Base-by-base conservation (phyloP, 2,888 invertebrate genomes). In the Pycnomerus fuliginosus region DNA sequence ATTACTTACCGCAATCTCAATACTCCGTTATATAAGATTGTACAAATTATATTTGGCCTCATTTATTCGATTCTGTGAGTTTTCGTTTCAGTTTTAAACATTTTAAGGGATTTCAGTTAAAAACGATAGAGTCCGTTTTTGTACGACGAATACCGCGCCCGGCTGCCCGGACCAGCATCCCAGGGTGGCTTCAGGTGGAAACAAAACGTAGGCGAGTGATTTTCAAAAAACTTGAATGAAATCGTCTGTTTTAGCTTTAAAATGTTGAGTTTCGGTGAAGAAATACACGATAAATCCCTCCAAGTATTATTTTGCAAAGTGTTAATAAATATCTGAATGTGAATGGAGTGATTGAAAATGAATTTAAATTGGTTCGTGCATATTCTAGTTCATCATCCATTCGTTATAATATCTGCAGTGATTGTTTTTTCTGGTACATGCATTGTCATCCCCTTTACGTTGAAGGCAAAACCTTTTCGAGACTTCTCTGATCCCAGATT, bases 401-500 rank as follows among this genome's bases (percentile, higher is more conserved):
- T 78, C 62, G 71, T 80, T 55, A 80, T 87, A 61, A 71, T 86
- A 44, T 66, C 78, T 46, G 76, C 77, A 25, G 78, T 85, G 44
- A 74, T 79, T 43, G 75, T 83, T 39, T 76, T 85, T 52, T 83
- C 84, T 41, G 70, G 77, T 31, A 79, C 82, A 32, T 85, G 85
- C 64, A 74, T 86, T 29, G 78, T 84, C 35, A 78, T 85, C 44
- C 80, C 84, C 34, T 71, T 84, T 48, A 78, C 80, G 25, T 74
- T 80, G 13, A 80, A 78, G 57, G 76, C 79, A 11, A 79, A 78
- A 56, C 75, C 79, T 34, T 72, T 82, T 38, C 93, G 92, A 22
- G 84, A 87, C 69, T 94, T 95, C 74, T 82, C 84, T 52, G 90
- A 94, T 71, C 94, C 94, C 14, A 83, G 89, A 64, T 74, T 85